Conservation (phyloP, 2,113 vertebrate genomes). For the Lipophrys pholis region DNA sequence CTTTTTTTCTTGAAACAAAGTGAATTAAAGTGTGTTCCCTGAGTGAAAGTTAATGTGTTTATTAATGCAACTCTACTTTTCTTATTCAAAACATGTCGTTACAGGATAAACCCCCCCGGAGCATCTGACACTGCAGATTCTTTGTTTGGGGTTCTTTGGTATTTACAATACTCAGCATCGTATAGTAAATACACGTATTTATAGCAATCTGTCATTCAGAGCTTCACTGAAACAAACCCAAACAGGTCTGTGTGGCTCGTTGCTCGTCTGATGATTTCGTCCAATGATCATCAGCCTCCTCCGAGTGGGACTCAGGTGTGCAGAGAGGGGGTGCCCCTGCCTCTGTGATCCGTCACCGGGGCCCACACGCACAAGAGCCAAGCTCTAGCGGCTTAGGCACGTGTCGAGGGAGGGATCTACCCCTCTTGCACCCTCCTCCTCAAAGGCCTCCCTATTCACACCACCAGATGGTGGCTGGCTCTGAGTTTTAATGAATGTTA, state of each 20-base stretch:
- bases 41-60: not conserved
- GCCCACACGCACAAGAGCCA: conserved; percentile 60
- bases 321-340: conserved; percentile 32
- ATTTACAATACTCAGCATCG: too few relatives aligned
- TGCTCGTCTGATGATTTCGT: conserved; percentile 31
- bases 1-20: too few relatives aligned
- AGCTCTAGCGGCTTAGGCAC: conserved; percentile 72
- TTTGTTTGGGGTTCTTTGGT: too few relatives aligned
- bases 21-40: not conserved
- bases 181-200: not conserved
- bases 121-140: conserved; percentile 36
- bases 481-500: conserved; percentile 77
- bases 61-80: not conserved
- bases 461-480: conserved; percentile 82
- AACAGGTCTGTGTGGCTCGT: not conserved
- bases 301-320: conserved; percentile 77
- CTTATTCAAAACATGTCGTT: not conserved
- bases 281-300: conserved; percentile 34
- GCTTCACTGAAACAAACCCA: not conserved
- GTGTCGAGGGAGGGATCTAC: conserved; percentile 71
- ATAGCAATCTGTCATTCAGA: not conserved
- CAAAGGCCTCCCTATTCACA: conserved; percentile 70
- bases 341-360: conserved; percentile 55
- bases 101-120: not conserved
- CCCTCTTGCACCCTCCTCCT: conserved; percentile 29